phyloP scores from a whole-genome alignment of 2,888 invertebrate species.

The Neuroscelio doddi region DNA sequence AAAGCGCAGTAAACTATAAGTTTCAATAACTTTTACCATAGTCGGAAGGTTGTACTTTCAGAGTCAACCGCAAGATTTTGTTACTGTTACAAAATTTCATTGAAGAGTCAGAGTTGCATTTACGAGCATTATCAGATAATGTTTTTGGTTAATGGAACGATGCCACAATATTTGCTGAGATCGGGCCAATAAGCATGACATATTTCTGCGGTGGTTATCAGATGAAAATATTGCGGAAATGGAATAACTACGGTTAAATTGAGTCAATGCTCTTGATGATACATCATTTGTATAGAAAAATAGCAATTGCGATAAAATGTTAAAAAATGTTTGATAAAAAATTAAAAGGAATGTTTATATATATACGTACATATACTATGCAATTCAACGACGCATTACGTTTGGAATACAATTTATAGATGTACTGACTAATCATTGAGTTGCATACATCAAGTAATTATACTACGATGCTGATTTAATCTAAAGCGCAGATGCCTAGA shows the following conservation, averaged over 20 bases:
- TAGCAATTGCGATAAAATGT: too few relatives aligned
- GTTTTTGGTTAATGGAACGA: slow-evolving; percentile 39
- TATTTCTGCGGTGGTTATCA: slow-evolving; percentile 45
- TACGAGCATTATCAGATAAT: slow-evolving; percentile 46
- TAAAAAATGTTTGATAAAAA: too few relatives aligned
- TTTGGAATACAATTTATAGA: not conserved
- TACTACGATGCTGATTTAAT: slow-evolving; percentile 15
- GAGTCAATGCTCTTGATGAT: slow-evolving; percentile 30
- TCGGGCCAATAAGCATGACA: slow-evolving; percentile 48
- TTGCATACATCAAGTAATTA: too few relatives aligned
- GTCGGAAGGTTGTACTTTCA: slow-evolving; percentile 1
- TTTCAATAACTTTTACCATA: slow-evolving; percentile 5
- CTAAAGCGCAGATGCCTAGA: slow-evolving; percentile 16
- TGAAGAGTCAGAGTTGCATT: slow-evolving; percentile 30
- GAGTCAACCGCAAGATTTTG: slow-evolving; percentile 4
- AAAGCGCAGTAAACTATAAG: not conserved
- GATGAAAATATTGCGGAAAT: slow-evolving; percentile 47
- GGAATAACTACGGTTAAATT: slow-evolving; percentile 20
- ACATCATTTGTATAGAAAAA: too few relatives aligned
- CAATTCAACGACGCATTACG: too few relatives aligned
- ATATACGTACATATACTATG: too few relatives aligned
- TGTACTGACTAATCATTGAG: not conserved
- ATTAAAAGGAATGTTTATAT: too few relatives aligned
- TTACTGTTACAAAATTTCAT: slow-evolving; percentile 31
- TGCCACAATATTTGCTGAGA: slow-evolving; percentile 39